phyloP scores from a whole-genome alignment of 2,113 vertebrate species.

The Morone saxatilis region DNA sequence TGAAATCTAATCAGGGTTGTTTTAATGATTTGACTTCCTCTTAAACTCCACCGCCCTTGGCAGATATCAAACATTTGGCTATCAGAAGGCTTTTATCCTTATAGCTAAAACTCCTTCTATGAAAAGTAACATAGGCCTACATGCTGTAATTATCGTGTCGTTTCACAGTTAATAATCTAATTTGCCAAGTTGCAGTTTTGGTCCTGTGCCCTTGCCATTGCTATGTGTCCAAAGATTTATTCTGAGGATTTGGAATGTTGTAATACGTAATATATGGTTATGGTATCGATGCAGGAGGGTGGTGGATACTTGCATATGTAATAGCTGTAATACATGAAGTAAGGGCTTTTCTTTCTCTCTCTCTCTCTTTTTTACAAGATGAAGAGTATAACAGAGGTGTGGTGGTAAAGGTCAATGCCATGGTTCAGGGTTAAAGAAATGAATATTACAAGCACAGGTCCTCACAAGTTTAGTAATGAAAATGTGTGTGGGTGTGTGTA shows the following conservation, averaged over 20 bases:
- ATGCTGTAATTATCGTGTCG: not conserved
- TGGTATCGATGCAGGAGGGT: not conserved
- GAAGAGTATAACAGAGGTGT: too few relatives aligned
- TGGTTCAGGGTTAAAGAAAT: not conserved
- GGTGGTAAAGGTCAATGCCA: not conserved
- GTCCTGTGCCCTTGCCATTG: too few relatives aligned
- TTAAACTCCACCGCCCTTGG: not conserved
- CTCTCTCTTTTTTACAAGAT: not conserved
- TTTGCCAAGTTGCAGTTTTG: too few relatives aligned
- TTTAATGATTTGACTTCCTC: not conserved
- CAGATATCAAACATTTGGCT: not conserved
- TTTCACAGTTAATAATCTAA: too few relatives aligned
- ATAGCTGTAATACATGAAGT: too few relatives aligned
- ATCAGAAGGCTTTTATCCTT: not conserved
- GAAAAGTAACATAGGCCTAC: not conserved
- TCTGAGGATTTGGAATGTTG: too few relatives aligned
- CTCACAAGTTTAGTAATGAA: conserved; percentile 1
- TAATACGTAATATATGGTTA: too few relatives aligned
- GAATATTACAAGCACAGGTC: not conserved
- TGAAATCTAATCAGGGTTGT: conserved; percentile 7
- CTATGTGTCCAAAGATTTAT: too few relatives aligned
- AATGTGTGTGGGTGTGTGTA: conserved; percentile 6
- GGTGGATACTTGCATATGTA: not conserved
- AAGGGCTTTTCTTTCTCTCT: not conserved
- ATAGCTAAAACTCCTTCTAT: not conserved